Base-by-base conservation (phyloP, 1,140 invertebrate species). In the Wiebesia pumilae region DNA sequence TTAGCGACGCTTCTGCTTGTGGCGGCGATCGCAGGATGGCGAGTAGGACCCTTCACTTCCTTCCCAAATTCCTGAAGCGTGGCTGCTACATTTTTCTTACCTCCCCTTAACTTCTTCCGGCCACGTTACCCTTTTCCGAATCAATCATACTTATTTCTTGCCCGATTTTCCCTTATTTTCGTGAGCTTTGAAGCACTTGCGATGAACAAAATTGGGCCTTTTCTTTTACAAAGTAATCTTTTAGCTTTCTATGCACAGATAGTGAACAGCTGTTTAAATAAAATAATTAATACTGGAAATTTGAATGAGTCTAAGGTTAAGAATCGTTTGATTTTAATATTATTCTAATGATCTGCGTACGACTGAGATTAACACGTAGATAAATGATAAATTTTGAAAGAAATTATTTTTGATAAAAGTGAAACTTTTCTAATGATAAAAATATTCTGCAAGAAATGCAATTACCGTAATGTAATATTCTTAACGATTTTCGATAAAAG, bases 11-110 rank as follows among this genome's bases (percentile, higher is more conserved):
- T 30, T 7, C 24, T n/a, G 71, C 38, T 21, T 21, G 27, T 43
- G 21, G 30, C 30, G 4, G 16, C 65, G 30, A n/a, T 33, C 71
- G 6, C 19, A 54, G 51, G 19, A 54, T 16, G 51, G 9, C 9
- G 10, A 16, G 19, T 14, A 9, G 38, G 73, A 77, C 73, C 24
- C 73, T 77, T 19, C 73, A 40, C n/a, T 77, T 77, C 43, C 43
- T 77, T 77, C 33, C 73, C 43, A n/a, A 35, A 71, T 71, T 24
- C 69, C 35, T 35, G 35, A 24, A 71, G 33, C 69, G 69, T 77
- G n/a, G 43, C 38, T 77, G 27, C 38, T 27, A 7, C 43, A 27
- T 19, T 77, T 51, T 77, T 51, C 43, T 16, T 30, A 38, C 69
- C 3, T 14, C 7, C 65, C 30, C 12, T 16, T 10, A 10, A 7